Base-by-base conservation (phyloP, 2,797 vertebrate species). In the Argentina silus region DNA sequence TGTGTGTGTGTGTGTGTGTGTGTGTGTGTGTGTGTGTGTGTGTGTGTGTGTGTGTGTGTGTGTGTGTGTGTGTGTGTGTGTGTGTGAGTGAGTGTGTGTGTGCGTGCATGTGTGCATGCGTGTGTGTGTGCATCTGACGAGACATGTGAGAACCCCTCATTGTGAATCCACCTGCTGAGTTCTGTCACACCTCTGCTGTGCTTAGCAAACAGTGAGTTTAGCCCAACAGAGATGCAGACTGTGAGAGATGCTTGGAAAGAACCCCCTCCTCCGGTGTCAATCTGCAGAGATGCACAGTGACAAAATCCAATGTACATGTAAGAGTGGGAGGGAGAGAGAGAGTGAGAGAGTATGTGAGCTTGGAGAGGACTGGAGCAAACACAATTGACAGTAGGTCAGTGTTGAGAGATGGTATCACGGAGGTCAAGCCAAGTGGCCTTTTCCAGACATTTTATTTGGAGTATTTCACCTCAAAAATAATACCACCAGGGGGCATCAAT, bases 201-300 rank as follows among this genome's bases (percentile, higher is more conserved):
- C 27, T 53, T 67, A 3, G n/a, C 3, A 47, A 36, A 15, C 65
- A n/a, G 23, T 53, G 27, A 36, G 27, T 36, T 36, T 36, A 36
- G 2, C 27, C 27, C 27, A 1, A 36, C 27, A 36, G 14, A 7
- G 8, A 67, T 1, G 11, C 23, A 42, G n/a, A 27, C 8, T 36
- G 21, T 63, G 50, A 53, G 50, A n/a, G 50, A 61, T 63, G 59
- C 27, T 36, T 36, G 27, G 27, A 36, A 36, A 36, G 23, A n/a
- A 74, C 59, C 77, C 53, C 67, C 69, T 70, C 65, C 60, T 69
- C 36, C 67, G 67, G 64, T 59, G 70, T 59, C 36, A 77, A 79
- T 64, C 27, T 36, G 64, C 69, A 4, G 14, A 14, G 50, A n/a
- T 6, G 12, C 50, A 51, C 50, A n/a, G n/a, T n/a, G n/a, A n/a